Conservation (phyloP, 2,797 vertebrate genomes). For the Crocodylus rhombifer region DNA sequence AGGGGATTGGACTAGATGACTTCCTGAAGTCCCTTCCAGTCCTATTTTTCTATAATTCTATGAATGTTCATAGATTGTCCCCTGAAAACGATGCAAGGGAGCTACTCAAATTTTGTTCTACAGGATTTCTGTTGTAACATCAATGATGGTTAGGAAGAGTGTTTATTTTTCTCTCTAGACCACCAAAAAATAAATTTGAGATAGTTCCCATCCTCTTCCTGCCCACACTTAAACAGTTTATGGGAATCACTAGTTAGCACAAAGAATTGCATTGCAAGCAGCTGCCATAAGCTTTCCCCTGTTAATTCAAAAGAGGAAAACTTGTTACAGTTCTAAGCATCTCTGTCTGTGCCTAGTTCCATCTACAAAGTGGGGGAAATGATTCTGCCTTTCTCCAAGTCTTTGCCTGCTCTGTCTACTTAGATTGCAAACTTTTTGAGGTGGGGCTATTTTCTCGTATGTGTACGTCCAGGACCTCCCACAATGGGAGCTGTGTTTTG, state of each 20-base stretch:
- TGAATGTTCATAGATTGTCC: background rate
- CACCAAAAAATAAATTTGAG: background rate
- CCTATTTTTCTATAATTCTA: background rate
- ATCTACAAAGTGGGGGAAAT: background rate
- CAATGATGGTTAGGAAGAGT: background rate
- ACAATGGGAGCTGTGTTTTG: background rate
- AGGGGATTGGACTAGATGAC: too few relatives aligned
- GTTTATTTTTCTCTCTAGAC: background rate
- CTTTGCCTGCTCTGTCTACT: background rate
- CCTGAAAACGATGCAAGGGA: background rate
- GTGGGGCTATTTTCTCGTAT: background rate
- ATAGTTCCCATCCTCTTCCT: background rate
- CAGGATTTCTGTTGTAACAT: background rate
- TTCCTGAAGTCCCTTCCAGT: too few relatives aligned
- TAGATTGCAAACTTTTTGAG: background rate
- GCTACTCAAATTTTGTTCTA: background rate
- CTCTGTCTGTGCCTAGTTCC: background rate
- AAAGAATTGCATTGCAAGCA: too few relatives aligned
- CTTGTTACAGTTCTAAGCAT: background rate
- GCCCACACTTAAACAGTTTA: background rate
- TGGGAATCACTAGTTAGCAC: background rate
- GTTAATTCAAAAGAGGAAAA: background rate
- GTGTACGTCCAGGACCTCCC: accelerated
- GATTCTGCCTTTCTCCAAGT: background rate
- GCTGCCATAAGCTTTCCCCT: background rate